Evolutionary conservation across 2,797 vertebrate species (phyloP), one percentile per base, ranked within the genome.

Genomic region (Microctenopoma stevenorrisi): DNA sequence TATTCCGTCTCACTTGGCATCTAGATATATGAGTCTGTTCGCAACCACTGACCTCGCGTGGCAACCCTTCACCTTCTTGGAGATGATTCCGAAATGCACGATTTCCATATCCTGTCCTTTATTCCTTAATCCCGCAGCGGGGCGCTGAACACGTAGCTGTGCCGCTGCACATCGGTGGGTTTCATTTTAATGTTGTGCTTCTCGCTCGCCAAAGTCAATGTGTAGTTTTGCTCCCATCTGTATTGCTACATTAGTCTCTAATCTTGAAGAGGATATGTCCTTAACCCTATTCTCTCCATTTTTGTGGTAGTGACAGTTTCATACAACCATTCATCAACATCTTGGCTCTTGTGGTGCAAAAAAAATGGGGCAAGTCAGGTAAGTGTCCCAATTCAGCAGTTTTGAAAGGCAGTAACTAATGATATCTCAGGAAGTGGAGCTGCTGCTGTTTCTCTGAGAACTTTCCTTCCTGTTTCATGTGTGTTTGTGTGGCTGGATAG

Each of bases 361-460:
- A 22, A 22, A 93, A 93, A 92, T 92, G 90, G 90, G 91, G 86
- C 90, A 90, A 92, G 90, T 93, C 92, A 92, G 86, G 89, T 92
- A 91, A 91, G 91, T 93, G 90, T 92, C 91, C 90, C 92, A 92
- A 93, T 93, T 93, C 90, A 91, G 92, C 90, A 91, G 90, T 92
- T 93, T 91, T 91, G 90, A 92, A 93, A 92, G 90, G 90, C 89
- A 90, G 89, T 92, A 91, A 92, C 92, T 92, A 92, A 92, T 92
- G 91, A 92, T 92, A 84, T 89, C 80, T 88, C 80, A 79, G 81
- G 85, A 87, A 86, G 43, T 61, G 76, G 85, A 81, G 85, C 85
- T 74, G 81, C 83, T 86, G 82, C 89, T 82, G 85, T 81, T 91
- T 88, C 86, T 83, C 86, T 64, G 77, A 88, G 86, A 89, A 90